These are phyloP conservation scores for Ardeotis arabs DNA, from an alignment of 2,113 vertebrate species.

Conservation along the genomic window DNA sequence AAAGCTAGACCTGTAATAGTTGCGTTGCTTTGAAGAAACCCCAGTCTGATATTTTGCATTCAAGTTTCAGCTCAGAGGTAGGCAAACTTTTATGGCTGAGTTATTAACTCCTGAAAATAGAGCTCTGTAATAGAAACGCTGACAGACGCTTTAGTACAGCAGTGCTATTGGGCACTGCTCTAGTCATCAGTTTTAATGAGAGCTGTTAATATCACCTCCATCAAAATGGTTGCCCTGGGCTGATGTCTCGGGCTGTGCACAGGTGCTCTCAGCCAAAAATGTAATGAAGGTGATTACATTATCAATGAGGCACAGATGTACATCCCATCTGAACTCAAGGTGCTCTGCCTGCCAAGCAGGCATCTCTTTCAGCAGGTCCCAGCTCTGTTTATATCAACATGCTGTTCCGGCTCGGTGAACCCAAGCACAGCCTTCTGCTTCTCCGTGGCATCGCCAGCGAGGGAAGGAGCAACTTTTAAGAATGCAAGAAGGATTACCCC, in stretches of 20 bases:
- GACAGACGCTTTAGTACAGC: slow-evolving; percentile 35
- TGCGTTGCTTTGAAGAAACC: background rate
- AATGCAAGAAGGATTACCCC: background rate
- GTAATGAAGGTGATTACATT: slow-evolving; percentile 77
- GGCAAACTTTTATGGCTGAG: background rate
- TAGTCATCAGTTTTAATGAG: slow-evolving; percentile 74
- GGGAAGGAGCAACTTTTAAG: background rate
- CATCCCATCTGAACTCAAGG: slow-evolving; percentile 64
- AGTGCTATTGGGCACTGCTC: background rate
- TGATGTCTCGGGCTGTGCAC: slow-evolving; percentile 67
- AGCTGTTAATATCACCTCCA: slow-evolving; percentile 71
- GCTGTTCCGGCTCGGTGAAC: slow-evolving; percentile 75
- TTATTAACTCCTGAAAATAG: slow-evolving; percentile 61
- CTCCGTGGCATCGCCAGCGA: background rate
- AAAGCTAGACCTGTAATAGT: background rate
- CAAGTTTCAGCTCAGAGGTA: slow-evolving; percentile 11
- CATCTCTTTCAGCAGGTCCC: slow-evolving; percentile 58
- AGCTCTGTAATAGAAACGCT: slow-evolving; percentile 20
- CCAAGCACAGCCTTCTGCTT: slow-evolving; percentile 72
- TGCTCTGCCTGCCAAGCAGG: slow-evolving; percentile 65
- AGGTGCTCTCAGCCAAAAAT: slow-evolving; percentile 76
- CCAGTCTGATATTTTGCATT: background rate
- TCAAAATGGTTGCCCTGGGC: slow-evolving; percentile 75
- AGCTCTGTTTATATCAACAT: slow-evolving; percentile 62
- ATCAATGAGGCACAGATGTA: slow-evolving; percentile 79